Conservation (phyloP, 1,140 invertebrate species). For the Eumeta japonica region DNA sequence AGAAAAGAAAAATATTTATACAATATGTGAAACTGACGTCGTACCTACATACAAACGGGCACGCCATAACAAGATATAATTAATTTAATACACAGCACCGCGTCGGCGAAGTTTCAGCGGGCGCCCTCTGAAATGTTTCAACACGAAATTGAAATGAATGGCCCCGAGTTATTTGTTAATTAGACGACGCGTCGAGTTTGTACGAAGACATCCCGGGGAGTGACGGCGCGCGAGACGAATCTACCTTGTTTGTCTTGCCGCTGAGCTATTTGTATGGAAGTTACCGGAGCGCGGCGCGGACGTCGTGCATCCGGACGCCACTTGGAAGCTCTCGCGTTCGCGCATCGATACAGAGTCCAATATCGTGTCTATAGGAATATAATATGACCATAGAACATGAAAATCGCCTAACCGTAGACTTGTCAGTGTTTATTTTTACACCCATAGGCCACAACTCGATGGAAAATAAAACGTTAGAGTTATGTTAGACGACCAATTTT, state of each 20-base stretch:
- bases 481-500: too few species aligned
- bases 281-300: too few species aligned
- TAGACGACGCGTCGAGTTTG: constrained; percentile 36
- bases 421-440: too few species aligned
- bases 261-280: constrained; percentile 40
- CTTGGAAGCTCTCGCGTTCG: constrained; percentile 13
- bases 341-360: constrained; percentile 1
- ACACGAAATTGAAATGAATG: constrained; percentile 46
- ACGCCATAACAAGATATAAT: too few species aligned
- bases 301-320: too few species aligned
- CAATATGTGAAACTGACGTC: background rate
- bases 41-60: background rate
- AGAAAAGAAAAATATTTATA: background rate
- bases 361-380: constrained; percentile 1
- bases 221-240: constrained; percentile 43
- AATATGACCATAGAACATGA: constrained; percentile 4
- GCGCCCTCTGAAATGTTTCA: constrained; percentile 9
- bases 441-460: too few species aligned
- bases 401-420: too few species aligned
- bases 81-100: too few species aligned
- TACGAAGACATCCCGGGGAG: constrained; percentile 39
- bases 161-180: constrained; percentile 42
- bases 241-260: constrained; percentile 44
- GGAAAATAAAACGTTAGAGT: too few species aligned
- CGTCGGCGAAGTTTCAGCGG: too few species aligned